Conservation (phyloP, 1,140 invertebrate genomes). For the Amyelois transitella region DNA sequence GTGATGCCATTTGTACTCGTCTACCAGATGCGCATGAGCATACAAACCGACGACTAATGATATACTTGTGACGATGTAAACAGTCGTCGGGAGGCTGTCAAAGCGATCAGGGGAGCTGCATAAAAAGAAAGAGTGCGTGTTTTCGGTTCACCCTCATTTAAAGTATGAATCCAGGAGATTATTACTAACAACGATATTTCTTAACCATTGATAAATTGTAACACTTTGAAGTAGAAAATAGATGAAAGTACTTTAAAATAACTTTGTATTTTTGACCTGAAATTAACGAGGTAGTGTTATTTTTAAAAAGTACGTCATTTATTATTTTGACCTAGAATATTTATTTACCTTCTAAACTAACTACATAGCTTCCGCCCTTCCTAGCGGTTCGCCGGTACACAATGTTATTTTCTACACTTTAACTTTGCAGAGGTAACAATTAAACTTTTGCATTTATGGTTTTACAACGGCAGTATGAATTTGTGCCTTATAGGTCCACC, state of each 20-base stretch:
- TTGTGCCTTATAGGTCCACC: too few species aligned
- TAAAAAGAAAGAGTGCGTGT: constrained; percentile 37
- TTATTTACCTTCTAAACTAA: too few species aligned
- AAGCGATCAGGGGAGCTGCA: constrained; percentile 42
- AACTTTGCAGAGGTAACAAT: too few species aligned
- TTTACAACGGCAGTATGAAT: too few species aligned
- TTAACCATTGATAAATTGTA: neutral
- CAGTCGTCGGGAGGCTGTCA: constrained; percentile 57
- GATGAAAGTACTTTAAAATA: neutral
- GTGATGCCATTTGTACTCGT: constrained; percentile 17
- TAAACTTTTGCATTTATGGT: too few species aligned
- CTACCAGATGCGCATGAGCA: constrained; percentile 32
- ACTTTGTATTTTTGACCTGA: neutral
- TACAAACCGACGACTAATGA: constrained; percentile 60
- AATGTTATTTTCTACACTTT: too few species aligned
- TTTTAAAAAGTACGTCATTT: too few species aligned
- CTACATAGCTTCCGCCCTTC: too few species aligned
- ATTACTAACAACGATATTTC: constrained; percentile 1
- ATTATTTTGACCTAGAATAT: too few species aligned
- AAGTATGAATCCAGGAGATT: neutral
- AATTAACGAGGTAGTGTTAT: neutral
- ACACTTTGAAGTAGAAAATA: constrained; percentile 1
- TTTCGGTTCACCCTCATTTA: constrained; percentile 9
- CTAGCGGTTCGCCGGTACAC: too few species aligned
- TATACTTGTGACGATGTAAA: constrained; percentile 59